Base-by-base conservation (phyloP, 2,888 invertebrate species). In the Scaptomyza tumidula region DNA sequence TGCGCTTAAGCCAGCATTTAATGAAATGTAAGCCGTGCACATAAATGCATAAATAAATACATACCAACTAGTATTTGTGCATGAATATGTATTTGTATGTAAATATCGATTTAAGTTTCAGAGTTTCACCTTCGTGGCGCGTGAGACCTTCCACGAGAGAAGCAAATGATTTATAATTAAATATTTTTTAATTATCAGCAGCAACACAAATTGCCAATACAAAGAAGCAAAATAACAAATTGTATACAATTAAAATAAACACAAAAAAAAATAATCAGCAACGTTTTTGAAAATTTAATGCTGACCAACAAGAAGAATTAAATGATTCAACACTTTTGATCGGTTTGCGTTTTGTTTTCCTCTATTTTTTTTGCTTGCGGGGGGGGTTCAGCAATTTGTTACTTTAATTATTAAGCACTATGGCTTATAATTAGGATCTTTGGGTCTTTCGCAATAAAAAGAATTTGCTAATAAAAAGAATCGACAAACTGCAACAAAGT, bases 141-240 rank as follows among this genome's bases (percentile, higher is more conserved):
- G 69, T 81, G 84, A 84, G 88, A 73, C 84, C 84, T 88, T 85
- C 81, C 70, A 44, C 58, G 39, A 55, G 66, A 45, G 43, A 16
- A 50, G 73, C 67, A 80, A 83, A 79, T 88, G 82, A 81, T 86
- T 86, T 73, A 88, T 86, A 86, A 88, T 88, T 88, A 78, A 85
- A 86, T 81, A 88, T 80, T 86, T 86, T 76, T 84, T 77, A 86
- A 81, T 84, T 86, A 84, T 74, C 48, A 52, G 43, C 71, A 71
- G 16, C 54, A 64, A 2, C 48, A 57, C 39, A 60, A 35, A 45
- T 35, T 14, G 16, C 16, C 50, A 37, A 52, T 52, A 37, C 49
- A 69, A 60, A 53, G 52, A 39, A 14, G 9, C 44, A 46, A 48
- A 54, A 37, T 41, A 58, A 65, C 44, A 43, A 49, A 39, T 14